Conservation (phyloP, 2,113 vertebrate species). For the Nettapus auritus region DNA sequence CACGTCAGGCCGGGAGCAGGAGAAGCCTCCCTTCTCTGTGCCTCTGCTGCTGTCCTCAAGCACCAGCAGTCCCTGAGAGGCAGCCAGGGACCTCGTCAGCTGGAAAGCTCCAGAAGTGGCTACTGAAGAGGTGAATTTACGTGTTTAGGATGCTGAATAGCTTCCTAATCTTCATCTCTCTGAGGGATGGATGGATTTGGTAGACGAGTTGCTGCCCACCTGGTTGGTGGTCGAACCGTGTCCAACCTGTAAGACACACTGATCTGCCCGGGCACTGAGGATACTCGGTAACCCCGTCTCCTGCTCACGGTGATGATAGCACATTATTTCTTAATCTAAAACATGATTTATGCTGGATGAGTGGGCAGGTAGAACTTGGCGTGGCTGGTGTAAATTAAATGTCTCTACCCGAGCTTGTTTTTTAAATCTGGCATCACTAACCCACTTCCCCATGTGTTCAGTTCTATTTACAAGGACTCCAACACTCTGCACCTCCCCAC, state of each 20-base stretch:
- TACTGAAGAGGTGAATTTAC: neutral
- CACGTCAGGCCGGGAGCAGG: neutral
- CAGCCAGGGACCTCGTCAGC: neutral
- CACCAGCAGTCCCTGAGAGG: neutral
- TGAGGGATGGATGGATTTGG: neutral
- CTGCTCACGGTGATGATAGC: neutral
- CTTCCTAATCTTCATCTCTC: neutral
- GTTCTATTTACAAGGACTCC: conserved; percentile 97
- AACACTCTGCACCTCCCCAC: conserved; percentile 98
- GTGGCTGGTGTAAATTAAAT: neutral
- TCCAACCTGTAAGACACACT: neutral
- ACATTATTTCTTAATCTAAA: neutral
- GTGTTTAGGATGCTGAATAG: neutral
- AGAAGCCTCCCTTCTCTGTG: neutral
- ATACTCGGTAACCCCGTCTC: neutral
- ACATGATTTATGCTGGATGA: neutral
- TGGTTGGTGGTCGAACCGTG: neutral
- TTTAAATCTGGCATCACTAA: conserved; percentile 13
- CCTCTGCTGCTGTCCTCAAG: neutral
- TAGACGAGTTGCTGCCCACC: neutral
- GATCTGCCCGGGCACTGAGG: neutral
- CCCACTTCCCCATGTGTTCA: conserved; percentile 68
- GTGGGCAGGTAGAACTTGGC: neutral
- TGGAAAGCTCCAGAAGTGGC: neutral
- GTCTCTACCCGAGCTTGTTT: neutral